These are phyloP conservation scores for Campylomormyrus numenius DNA, from an alignment of 2,113 vertebrate genomes.

Conservation along the genomic window DNA sequence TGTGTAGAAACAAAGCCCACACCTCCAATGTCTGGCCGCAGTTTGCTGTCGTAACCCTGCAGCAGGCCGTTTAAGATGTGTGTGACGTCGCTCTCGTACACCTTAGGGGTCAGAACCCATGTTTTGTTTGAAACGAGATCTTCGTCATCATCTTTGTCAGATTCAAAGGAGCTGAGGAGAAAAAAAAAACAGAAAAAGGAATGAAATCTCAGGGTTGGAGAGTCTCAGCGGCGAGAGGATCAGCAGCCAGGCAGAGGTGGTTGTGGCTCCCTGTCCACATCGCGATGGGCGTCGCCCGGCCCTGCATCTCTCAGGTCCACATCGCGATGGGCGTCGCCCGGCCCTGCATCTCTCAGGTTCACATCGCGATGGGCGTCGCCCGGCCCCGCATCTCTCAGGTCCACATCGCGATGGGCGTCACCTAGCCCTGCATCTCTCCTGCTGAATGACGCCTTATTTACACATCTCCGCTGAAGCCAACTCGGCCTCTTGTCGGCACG, in stretches of 20 bases:
- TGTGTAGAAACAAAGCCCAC: conserved; percentile 27
- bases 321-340: no score
- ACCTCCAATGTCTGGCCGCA: conserved; percentile 98
- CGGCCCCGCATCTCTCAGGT: not conserved
- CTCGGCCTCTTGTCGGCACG: not conserved
- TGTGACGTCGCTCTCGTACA: conserved; percentile 94
- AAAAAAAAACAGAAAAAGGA: not conserved
- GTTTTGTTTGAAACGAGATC: conserved; percentile 80
- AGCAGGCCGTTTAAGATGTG: conserved; percentile 92
- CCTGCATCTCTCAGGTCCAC: no score
- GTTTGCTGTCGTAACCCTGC: conserved; percentile 94
- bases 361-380: no score
- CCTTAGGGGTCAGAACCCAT: conserved; percentile 96
- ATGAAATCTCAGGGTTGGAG: not conserved
- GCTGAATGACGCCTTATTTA: not conserved
- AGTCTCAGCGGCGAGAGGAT: not conserved
- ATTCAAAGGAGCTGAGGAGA: conserved; percentile 75
- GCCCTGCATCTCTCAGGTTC: no score
- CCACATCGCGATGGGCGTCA: no score
- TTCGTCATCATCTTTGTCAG: conserved; percentile 90
- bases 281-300: no score
- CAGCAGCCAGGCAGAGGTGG: no score
- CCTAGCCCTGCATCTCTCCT: not conserved
- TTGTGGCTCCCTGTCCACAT: no score
- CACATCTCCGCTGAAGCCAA: not conserved